A percentile compares a stretch with the other conserved stretches of the same genome.
phyloP scores from a whole-genome alignment of 2,888 invertebrate species.

The Apeira syringaria region DNA sequence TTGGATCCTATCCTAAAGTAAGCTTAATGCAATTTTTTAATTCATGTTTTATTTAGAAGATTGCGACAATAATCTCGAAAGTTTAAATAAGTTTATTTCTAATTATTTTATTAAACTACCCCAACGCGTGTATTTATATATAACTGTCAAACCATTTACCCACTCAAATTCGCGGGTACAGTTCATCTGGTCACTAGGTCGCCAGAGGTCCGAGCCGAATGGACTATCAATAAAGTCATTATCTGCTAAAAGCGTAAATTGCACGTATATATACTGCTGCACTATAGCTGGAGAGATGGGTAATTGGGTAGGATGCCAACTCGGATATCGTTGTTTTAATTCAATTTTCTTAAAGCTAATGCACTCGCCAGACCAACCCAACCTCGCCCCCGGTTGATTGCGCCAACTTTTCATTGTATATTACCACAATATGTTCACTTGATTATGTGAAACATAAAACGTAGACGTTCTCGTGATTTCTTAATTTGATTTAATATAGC shows the following conservation, averaged over 20 bases:
- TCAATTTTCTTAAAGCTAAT: constrained; percentile 64
- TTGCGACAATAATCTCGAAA: too few species aligned
- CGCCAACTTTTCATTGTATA: constrained; percentile 44
- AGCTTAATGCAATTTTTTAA: too few species aligned
- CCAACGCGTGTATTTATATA: too few species aligned
- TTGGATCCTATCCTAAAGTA: too few species aligned
- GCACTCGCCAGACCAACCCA: constrained; percentile 52
- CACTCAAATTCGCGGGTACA: constrained; percentile 7
- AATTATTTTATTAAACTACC: too few species aligned
- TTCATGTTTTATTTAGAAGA: too few species aligned
- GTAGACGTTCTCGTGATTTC: constrained; percentile 3
- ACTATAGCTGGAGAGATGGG: constrained; percentile 55
- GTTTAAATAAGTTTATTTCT: too few species aligned
- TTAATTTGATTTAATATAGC: not conserved
- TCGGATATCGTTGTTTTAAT: constrained; percentile 69
- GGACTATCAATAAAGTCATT: constrained; percentile 65
- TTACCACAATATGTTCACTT: constrained; percentile 25
- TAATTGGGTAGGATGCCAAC: constrained; percentile 76
- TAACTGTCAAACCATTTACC: constrained; percentile 5
- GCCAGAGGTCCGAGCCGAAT: constrained; percentile 38
- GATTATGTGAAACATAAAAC: constrained; percentile 13
- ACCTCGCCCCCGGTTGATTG: constrained; percentile 47
- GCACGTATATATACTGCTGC: too few species aligned
- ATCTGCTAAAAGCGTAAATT: constrained; percentile 68
- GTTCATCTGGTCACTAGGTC: constrained; percentile 27